phyloP scores from a whole-genome alignment of 2,888 invertebrate genomes.

The Stenodema calcarata region DNA sequence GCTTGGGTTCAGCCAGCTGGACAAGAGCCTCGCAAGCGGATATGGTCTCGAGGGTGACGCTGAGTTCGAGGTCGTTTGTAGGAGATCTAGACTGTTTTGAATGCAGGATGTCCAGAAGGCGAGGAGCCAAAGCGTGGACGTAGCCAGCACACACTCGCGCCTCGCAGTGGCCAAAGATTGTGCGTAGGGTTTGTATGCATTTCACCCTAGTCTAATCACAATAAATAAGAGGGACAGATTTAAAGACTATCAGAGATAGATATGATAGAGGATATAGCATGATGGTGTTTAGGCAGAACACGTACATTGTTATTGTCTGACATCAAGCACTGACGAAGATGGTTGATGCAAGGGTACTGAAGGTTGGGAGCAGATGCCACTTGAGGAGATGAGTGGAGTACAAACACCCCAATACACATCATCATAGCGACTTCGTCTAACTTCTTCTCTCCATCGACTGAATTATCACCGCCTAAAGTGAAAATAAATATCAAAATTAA shows the following conservation, averaged over 20 bases:
- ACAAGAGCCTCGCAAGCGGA: conserved; percentile 78
- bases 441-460: conserved; percentile 74
- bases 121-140: conserved; percentile 80
- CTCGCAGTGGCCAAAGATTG: conserved; percentile 77
- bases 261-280: no score
- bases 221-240: neutral
- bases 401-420: conserved; percentile 85
- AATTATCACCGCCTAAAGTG: conserved; percentile 32
- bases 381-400: conserved; percentile 80
- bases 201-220: conserved; percentile 71
- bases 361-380: conserved; percentile 80
- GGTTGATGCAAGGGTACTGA: conserved; percentile 90
- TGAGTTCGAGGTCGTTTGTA: conserved; percentile 72
- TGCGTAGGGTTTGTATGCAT: conserved; percentile 78
- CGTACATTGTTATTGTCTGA: conserved; percentile 69
- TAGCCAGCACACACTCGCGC: conserved; percentile 76
- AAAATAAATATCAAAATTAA: no score
- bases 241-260: no score
- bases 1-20: conserved; percentile 75
- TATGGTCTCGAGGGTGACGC: conserved; percentile 75
- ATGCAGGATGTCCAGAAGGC: conserved; percentile 77
- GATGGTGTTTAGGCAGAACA: conserved; percentile 19
- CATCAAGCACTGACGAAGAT: conserved; percentile 84
- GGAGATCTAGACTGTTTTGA: conserved; percentile 69
- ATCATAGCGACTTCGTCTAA: conserved; percentile 87